phyloP scores from a whole-genome alignment of 2,888 invertebrate genomes.

The Polymixis flavicincta region DNA sequence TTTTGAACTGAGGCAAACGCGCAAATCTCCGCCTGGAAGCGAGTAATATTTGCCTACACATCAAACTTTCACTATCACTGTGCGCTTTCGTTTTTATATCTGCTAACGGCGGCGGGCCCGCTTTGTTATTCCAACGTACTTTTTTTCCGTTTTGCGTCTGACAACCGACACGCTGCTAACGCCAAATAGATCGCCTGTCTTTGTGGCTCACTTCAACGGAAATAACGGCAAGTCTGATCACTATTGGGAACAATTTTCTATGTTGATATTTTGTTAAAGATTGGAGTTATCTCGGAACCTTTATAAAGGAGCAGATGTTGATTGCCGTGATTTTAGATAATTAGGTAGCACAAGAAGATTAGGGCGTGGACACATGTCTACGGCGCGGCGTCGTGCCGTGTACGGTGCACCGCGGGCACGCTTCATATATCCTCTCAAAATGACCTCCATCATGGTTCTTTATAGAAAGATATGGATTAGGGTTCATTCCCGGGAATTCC shows the following conservation, averaged over 20 bases:
- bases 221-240: conserved; percentile 31
- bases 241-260: conserved; percentile 14
- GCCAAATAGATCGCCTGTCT: conserved; percentile 45
- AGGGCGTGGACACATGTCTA: too few species aligned
- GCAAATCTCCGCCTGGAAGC: conserved; percentile 88
- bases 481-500: too few species aligned
- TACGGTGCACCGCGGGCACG: too few species aligned
- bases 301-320: too few species aligned
- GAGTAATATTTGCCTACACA: conserved; percentile 90
- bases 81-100: conserved; percentile 90
- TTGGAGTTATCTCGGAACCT: background rate
- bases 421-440: too few species aligned
- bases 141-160: conserved; percentile 75
- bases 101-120: conserved; percentile 79
- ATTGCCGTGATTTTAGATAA: background rate
- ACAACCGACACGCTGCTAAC: conserved; percentile 68
- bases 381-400: too few species aligned
- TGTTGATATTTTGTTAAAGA: background rate
- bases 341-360: background rate
- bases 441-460: too few species aligned
- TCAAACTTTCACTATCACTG: conserved; percentile 90
- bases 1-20: conserved; percentile 84
- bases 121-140: conserved; percentile 83
- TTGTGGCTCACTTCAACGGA: conserved; percentile 57
- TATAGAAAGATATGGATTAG: too few species aligned